Evolutionary conservation across 2,888 invertebrate genomes (phyloP).

Genomic region (Dicyrtomina minuta): DNA sequence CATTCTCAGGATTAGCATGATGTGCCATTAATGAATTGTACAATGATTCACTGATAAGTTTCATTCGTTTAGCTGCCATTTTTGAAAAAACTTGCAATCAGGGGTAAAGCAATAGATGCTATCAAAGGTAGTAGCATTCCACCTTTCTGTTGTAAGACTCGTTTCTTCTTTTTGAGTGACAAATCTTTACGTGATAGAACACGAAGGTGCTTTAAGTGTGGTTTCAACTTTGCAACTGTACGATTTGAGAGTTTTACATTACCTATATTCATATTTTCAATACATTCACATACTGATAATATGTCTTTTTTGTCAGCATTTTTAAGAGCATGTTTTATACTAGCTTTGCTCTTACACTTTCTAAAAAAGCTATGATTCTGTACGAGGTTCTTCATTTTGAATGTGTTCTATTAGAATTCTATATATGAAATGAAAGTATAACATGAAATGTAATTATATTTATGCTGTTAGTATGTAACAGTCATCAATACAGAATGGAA

Average conservation of each 20-base stretch:
- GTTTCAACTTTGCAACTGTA: slow-evolving; percentile 13
- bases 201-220: slow-evolving; percentile 10
- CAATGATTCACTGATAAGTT: slow-evolving; percentile 17
- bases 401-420: neutral
- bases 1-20: neutral
- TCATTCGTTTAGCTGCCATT: slow-evolving; percentile 24
- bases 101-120: slow-evolving; percentile 5
- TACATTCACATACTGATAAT: slow-evolving; percentile 6
- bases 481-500: neutral
- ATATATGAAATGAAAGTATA: neutral
- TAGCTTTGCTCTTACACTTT: no score
- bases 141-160: slow-evolving; percentile 20
- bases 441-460: no score
- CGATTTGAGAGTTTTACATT: slow-evolving; percentile 11
- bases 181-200: neutral
- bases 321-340: neutral
- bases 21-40: neutral
- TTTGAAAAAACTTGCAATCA: neutral
- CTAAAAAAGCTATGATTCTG: no score
- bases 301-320: slow-evolving; percentile 9
- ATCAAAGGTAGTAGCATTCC: slow-evolving; percentile 23
- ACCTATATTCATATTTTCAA: slow-evolving; percentile 15
- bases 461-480: no score
- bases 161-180: neutral
- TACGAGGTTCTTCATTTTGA: neutral